These are phyloP conservation scores for Andrena haemorrhoa DNA, from an alignment of 2,888 invertebrate genomes.

Conservation along the genomic window DNA sequence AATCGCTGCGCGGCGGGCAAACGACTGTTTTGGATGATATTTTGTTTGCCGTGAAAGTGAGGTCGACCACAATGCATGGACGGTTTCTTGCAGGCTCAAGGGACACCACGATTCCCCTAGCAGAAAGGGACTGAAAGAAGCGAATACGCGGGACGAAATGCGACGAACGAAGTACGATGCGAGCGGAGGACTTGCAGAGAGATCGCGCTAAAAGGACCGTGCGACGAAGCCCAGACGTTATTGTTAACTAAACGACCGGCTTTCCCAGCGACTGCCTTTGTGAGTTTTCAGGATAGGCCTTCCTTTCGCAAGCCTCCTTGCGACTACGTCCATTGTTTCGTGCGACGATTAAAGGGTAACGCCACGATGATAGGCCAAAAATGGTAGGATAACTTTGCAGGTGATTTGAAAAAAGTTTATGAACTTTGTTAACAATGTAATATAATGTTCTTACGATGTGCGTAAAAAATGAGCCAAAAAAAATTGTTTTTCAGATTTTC, in stretches of 20 bases:
- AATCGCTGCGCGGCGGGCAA: too few relatives aligned
- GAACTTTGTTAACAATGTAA: too few relatives aligned
- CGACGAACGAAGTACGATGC: slow-evolving; percentile 17
- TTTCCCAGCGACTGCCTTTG: slow-evolving; percentile 28
- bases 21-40: too few relatives aligned
- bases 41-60: background rate
- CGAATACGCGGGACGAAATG: slow-evolving; percentile 15
- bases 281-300: slow-evolving; percentile 13
- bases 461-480: too few relatives aligned
- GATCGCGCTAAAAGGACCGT: slow-evolving; percentile 11
- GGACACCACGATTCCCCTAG: slow-evolving; percentile 6
- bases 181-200: slow-evolving; percentile 7
- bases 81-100: slow-evolving; percentile 9
- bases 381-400: too few relatives aligned
- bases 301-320: too few relatives aligned
- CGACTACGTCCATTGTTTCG: too few relatives aligned
- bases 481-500: too few relatives aligned
- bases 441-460: too few relatives aligned
- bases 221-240: slow-evolving; percentile 23
- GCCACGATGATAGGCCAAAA: too few relatives aligned
- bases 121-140: slow-evolving; percentile 11
- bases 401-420: too few relatives aligned
- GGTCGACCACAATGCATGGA: slow-evolving; percentile 16
- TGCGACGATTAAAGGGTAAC: too few relatives aligned
- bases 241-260: slow-evolving; percentile 3